A percentile compares a stretch with the other conserved stretches of the same genome.
Evolutionary conservation across 2,888 invertebrate genomes (phyloP).

Genomic region (Empis livida): DNA sequence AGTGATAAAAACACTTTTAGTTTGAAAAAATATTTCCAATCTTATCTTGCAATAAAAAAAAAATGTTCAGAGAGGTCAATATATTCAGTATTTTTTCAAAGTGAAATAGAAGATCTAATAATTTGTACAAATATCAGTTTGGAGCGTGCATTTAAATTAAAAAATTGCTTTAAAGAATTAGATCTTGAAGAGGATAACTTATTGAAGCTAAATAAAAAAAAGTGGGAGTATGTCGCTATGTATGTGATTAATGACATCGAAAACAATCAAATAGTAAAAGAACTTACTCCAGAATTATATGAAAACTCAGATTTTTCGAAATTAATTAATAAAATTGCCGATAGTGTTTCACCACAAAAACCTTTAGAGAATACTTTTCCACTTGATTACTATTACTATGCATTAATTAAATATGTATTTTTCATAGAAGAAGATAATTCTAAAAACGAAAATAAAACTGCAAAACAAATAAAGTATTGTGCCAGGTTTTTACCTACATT

Average conservation of each 20-base stretch:
- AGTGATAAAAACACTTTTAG: neutral
- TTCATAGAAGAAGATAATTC: neutral
- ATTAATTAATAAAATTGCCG: neutral
- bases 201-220: neutral
- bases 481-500: neutral
- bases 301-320: neutral
- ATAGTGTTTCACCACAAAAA: neutral
- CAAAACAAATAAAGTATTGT: neutral
- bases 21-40: conserved; percentile 2
- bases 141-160: too few relatives aligned
- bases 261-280: neutral
- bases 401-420: neutral
- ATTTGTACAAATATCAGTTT: conserved; percentile 1
- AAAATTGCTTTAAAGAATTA: too few relatives aligned
- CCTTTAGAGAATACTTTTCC: too few relatives aligned
- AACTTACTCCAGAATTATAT: neutral
- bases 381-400: neutral
- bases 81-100: neutral
- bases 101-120: conserved; percentile 1
- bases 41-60: neutral
- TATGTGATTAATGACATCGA: neutral
- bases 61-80: neutral
- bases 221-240: neutral
- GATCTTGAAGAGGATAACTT: too few relatives aligned
- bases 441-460: neutral